Percentiles rank a stretch among this genome's conserved stretches.
Evolutionary conservation across 2,113 vertebrate genomes (phyloP).

Genomic region (Hypanus sabinus): DNA sequence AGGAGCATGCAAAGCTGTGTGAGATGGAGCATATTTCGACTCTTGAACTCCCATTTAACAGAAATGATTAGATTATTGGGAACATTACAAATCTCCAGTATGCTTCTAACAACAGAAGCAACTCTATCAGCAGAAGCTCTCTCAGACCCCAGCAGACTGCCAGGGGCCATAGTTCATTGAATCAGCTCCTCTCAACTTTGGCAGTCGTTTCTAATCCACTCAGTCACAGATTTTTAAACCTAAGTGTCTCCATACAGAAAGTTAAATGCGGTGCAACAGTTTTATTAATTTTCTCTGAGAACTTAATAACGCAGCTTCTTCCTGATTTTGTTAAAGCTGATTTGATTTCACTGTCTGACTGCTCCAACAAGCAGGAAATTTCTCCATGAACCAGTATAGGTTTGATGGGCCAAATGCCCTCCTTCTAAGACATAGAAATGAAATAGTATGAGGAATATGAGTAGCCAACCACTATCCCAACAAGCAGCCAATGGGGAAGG

Average conservation of each 20-base stretch:
- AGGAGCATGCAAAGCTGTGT: not conserved
- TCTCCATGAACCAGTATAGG: too few relatives aligned
- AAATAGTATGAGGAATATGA: too few relatives aligned
- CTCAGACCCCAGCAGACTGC: not conserved
- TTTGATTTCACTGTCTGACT: not conserved
- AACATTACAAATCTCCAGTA: not conserved
- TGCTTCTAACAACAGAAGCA: not conserved
- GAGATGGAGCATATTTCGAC: not conserved
- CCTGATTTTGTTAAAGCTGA: not conserved
- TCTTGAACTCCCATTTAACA: not conserved
- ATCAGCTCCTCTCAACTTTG: not conserved
- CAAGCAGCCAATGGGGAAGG: not conserved
- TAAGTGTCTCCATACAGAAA: not conserved
- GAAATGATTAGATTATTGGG: not conserved
- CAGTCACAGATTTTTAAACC: not conserved
- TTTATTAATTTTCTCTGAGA: not conserved
- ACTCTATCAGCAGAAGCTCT: not conserved
- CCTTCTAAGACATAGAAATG: too few relatives aligned
- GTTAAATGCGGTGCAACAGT: not conserved
- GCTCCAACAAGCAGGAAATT: too few relatives aligned
- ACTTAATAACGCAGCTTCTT: not conserved
- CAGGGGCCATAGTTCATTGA: not conserved
- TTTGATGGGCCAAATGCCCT: too few relatives aligned
- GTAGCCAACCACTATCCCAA: too few relatives aligned
- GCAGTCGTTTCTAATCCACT: not conserved